A percentile compares a stretch with the other conserved stretches of the same genome.
Conservation (phyloP, 2,888 invertebrate species). For the Drosophila mimetica region DNA sequence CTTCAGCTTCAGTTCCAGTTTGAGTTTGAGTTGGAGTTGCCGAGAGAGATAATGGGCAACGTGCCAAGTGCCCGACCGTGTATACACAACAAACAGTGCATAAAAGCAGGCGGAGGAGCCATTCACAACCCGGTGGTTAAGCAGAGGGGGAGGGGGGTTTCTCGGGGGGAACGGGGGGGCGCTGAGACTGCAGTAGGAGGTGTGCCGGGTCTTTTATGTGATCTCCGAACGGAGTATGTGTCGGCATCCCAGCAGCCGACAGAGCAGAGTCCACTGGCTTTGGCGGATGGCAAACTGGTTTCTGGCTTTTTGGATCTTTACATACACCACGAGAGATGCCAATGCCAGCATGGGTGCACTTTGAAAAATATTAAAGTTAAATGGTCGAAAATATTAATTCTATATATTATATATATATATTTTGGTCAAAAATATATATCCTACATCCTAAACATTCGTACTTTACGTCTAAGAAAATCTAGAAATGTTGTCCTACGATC, state of each 20-base stretch:
- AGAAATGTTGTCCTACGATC: no score
- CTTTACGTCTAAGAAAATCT: no score
- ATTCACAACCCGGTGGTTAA: constrained; percentile 46
- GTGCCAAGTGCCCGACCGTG: constrained; percentile 69
- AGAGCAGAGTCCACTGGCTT: constrained; percentile 64
- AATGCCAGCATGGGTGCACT: constrained; percentile 52
- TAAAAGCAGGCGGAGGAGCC: constrained; percentile 62
- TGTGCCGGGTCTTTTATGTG: constrained; percentile 78
- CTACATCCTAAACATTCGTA: no score
- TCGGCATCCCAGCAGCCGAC: constrained; percentile 74
- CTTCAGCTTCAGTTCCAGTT: constrained; percentile 12
- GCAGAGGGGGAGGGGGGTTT: constrained; percentile 5
- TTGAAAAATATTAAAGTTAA: not conserved
- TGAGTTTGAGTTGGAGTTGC: constrained; percentile 5
- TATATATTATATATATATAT: no score
- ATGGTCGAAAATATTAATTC: not conserved
- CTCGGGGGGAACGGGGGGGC: constrained; percentile 4
- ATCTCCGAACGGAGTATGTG: constrained; percentile 72
- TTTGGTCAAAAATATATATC: no score
- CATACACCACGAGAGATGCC: constrained; percentile 41
- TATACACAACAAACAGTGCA: constrained; percentile 70
- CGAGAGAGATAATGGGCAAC: constrained; percentile 74
- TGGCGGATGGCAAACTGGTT: constrained; percentile 80
- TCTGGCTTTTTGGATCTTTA: constrained; percentile 47
- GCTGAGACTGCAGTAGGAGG: constrained; percentile 50